Base-by-base conservation (phyloP, 2,113 vertebrate species). In the Leptodactylus fuscus region DNA sequence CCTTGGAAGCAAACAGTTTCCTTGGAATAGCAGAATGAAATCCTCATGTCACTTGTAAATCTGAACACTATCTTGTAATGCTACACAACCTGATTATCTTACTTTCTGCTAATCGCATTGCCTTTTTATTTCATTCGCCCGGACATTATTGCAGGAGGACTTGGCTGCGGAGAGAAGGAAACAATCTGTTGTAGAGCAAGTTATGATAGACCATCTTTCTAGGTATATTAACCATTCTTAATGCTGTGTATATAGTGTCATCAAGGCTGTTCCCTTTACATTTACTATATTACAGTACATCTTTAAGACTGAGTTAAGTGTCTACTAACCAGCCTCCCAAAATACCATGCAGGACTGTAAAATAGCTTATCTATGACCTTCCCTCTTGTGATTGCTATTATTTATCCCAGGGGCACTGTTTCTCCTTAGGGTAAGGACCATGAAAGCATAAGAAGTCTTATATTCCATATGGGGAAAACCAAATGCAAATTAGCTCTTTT, bases 201-300 rank as follows among this genome's bases (percentile, higher is more conserved):
- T 96, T 80, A 95, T 96, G 94, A 87, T 89, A 86, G 95, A 96
- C 89, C 92, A 95, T 0, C 92, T 97, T 78, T 96, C 89, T 71
- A 94, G 95, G 96, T 95, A 88, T 48, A n/a, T 11, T n/a, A 51
- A 34, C 62, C 1, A 1, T 29, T 62, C 4, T 62, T 62, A 62
- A 0, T 29, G 27, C 12, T 62, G 41, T 41, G 9, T 41, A 41
- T 41, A 9, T 41, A 6, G 9, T 6, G 5, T 41, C 41, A 2
- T 41, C 41, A 6, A 9, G 9, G 9, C 41, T 6, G 41, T 41
- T 41, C 41, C 41, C 41, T 41, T 6, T 41, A 41, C 41, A 9
- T 41, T 41, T 41, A 41, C n/a, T n/a, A n/a, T n/a, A n/a, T 41
- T 41, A 5, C 41, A 41, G 41, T 41, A 41, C 41, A 41, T 41